These are phyloP conservation scores for Cyanoderma ruficeps DNA, from an alignment of 2,113 vertebrate genomes.

Conservation along the genomic window DNA sequence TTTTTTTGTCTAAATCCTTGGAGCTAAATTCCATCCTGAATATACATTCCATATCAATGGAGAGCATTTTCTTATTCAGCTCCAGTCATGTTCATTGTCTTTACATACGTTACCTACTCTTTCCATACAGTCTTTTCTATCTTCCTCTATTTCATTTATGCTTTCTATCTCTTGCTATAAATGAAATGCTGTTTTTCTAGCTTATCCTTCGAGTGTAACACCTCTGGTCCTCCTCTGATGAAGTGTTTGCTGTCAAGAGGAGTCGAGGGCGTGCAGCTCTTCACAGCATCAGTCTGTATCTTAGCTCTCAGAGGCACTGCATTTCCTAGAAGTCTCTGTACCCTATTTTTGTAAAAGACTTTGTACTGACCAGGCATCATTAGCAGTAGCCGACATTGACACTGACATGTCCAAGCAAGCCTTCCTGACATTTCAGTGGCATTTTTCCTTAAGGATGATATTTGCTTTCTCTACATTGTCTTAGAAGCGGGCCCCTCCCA, in stretches of 20 bases:
- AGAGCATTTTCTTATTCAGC: neutral
- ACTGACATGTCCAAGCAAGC: neutral
- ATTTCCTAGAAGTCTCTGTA: neutral
- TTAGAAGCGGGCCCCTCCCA: neutral
- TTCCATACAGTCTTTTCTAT: neutral
- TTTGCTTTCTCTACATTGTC: neutral
- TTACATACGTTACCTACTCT: neutral
- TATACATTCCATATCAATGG: neutral
- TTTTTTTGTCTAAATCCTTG: neutral
- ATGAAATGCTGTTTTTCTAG: neutral
- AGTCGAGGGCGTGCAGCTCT: neutral
- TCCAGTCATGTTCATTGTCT: accelerated
- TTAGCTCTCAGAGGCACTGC: neutral
- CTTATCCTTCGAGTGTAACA: neutral
- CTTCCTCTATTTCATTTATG: neutral
- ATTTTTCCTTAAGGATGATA: neutral
- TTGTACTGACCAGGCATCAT: neutral
- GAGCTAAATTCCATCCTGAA: neutral
- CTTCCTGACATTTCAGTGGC: neutral
- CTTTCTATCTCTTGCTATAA: neutral
- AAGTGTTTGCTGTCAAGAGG: neutral
- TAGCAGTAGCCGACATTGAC: neutral
- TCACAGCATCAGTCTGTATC: neutral
- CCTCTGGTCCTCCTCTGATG: neutral
- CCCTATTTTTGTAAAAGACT: neutral